These are phyloP conservation scores for Sarcophilus harrisii DNA, from an alignment of 2,797 vertebrate species.

Conservation along the genomic window DNA sequence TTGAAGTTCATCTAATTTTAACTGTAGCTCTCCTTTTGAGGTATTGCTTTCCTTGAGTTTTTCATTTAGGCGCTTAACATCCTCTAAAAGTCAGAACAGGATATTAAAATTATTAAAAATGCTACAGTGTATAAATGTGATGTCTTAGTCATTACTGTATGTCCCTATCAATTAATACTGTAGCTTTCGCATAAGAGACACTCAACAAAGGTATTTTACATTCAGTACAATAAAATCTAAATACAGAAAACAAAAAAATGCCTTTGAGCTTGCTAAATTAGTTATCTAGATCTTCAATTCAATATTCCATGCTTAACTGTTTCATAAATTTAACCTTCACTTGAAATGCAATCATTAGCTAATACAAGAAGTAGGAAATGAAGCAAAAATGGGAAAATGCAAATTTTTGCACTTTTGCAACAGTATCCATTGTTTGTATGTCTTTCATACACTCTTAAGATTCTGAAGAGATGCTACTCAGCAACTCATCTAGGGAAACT, in stretches of 20 bases:
- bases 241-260: background rate
- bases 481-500: background rate
- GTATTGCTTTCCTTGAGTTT: constrained; percentile 92
- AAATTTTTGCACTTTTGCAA: background rate
- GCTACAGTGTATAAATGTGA: background rate
- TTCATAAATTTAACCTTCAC: background rate
- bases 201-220: background rate
- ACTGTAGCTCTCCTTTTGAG: constrained; percentile 91
- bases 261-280: background rate
- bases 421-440: background rate
- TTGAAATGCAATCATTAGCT: background rate
- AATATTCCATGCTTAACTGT: background rate
- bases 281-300: background rate
- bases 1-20: constrained; percentile 95
- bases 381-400: background rate
- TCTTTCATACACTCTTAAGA: background rate
- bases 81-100: constrained; percentile 86
- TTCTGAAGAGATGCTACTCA: background rate
- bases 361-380: background rate
- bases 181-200: background rate
- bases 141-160: background rate
- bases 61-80: constrained; percentile 93
- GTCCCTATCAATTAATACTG: background rate
- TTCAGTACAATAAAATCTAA: background rate
- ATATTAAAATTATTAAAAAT: constrained; percentile 40